These are phyloP conservation scores for Ianthella basta DNA, from an alignment of 37 sponge, comb jelly and placozoan genomes.

Conservation along the genomic window DNA sequence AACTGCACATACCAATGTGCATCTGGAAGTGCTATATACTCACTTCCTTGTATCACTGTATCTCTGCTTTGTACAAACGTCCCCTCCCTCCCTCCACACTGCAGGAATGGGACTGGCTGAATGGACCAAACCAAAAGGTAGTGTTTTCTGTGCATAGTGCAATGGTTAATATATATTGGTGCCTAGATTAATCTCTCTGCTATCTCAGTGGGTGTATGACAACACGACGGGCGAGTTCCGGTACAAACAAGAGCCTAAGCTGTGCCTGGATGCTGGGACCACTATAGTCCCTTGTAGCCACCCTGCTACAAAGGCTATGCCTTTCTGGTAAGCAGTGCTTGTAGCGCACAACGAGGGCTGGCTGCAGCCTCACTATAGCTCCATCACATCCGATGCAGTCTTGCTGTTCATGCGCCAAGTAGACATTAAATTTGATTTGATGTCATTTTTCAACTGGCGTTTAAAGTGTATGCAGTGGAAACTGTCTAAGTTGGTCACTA, in stretches of 20 bases:
- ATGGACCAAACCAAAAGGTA: constrained; percentile 26
- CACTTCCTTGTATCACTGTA: too few relatives aligned
- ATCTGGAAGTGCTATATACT: too few relatives aligned
- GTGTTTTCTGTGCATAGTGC: not conserved
- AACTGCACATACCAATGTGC: not conserved
- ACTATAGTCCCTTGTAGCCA: constrained; percentile 21
- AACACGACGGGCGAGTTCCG: not conserved
- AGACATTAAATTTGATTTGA: not conserved
- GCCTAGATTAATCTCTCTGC: too few relatives aligned
- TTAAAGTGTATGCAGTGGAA: too few relatives aligned
- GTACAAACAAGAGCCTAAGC: not conserved
- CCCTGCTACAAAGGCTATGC: not conserved
- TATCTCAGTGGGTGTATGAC: constrained; percentile 6
- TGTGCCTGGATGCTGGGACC: constrained; percentile 32
- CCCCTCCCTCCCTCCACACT: not conserved
- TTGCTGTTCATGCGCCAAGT: not conserved
- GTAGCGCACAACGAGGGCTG: too few relatives aligned
- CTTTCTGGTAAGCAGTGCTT: constrained; percentile 9
- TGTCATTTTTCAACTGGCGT: too few relatives aligned
- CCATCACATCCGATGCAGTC: constrained; percentile 30
- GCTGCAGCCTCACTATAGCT: constrained; percentile 4
- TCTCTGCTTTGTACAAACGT: too few relatives aligned
- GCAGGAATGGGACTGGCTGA: constrained; percentile 33
- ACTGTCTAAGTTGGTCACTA: too few relatives aligned
- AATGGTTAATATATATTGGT: not conserved